phyloP scores from a whole-genome alignment of 2,113 vertebrate species.

The Leucoraja erinaceus region DNA sequence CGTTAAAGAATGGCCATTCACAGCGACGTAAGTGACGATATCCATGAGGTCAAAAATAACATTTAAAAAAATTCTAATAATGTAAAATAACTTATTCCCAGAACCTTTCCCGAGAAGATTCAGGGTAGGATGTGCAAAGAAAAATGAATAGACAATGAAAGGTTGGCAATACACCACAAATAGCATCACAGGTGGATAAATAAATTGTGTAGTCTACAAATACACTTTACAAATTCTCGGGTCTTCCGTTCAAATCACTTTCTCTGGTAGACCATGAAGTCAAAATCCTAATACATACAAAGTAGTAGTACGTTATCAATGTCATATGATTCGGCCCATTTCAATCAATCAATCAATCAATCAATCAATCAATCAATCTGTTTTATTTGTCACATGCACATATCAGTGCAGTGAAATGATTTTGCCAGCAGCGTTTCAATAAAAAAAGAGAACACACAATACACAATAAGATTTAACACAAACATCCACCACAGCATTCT shows the following conservation, averaged over 20 bases:
- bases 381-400: too few relatives aligned
- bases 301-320: not conserved
- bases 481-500: too few relatives aligned
- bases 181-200: not conserved
- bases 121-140: not conserved
- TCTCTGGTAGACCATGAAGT: not conserved
- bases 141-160: not conserved
- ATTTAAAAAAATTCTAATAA: not conserved
- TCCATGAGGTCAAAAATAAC: not conserved
- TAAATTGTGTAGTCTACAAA: not conserved
- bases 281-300: not conserved
- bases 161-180: too few relatives aligned
- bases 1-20: not conserved
- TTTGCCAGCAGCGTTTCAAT: too few relatives aligned
- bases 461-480: too few relatives aligned
- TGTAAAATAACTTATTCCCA: not conserved
- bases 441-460: too few relatives aligned
- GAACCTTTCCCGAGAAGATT: not conserved
- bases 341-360: too few relatives aligned
- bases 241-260: not conserved
- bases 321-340: not conserved
- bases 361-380: too few relatives aligned
- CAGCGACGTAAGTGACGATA: too few relatives aligned
- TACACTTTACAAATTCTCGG: not conserved
- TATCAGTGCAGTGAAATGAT: too few relatives aligned